Evolutionary conservation across 2,797 vertebrate species (phyloP).

Genomic region (Micropoecilia bifurca): DNA sequence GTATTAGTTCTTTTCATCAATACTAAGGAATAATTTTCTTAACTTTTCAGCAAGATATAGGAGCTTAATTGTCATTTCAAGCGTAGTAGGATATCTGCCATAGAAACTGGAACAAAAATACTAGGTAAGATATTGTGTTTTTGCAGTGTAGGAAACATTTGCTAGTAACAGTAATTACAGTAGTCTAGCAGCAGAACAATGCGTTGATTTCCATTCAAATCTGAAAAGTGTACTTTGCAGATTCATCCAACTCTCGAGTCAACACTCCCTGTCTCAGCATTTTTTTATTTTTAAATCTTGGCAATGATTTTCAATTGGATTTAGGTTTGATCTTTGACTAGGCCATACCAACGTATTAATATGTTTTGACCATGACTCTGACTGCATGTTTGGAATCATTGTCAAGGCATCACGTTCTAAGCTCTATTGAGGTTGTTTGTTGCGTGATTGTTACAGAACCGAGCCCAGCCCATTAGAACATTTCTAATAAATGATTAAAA

Average conservation of each 20-base stretch:
- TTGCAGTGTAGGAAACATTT: not conserved
- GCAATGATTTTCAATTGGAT: not conserved
- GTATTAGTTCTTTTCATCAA: too few relatives aligned
- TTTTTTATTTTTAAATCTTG: not conserved
- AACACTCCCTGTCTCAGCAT: not conserved
- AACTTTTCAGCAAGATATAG: too few relatives aligned
- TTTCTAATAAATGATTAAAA: not conserved
- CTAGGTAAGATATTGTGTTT: too few relatives aligned
- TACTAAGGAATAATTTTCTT: too few relatives aligned
- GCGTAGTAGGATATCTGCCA: too few relatives aligned
- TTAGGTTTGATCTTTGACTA: not conserved
- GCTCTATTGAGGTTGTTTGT: not conserved
- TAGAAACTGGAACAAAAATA: too few relatives aligned
- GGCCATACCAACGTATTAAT: not conserved
- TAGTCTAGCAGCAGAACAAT: not conserved
- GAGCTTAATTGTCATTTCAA: too few relatives aligned
- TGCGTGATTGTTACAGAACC: not conserved
- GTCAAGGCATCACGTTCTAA: not conserved
- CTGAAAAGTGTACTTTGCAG: not conserved
- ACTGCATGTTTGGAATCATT: not conserved
- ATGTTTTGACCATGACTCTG: not conserved
- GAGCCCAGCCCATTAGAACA: not conserved
- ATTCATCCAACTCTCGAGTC: not conserved
- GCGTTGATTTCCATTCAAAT: not conserved
- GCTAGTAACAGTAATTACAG: not conserved